phyloP scores from a whole-genome alignment of 2,797 vertebrate genomes.

The Orientallactaga sibirica region DNA sequence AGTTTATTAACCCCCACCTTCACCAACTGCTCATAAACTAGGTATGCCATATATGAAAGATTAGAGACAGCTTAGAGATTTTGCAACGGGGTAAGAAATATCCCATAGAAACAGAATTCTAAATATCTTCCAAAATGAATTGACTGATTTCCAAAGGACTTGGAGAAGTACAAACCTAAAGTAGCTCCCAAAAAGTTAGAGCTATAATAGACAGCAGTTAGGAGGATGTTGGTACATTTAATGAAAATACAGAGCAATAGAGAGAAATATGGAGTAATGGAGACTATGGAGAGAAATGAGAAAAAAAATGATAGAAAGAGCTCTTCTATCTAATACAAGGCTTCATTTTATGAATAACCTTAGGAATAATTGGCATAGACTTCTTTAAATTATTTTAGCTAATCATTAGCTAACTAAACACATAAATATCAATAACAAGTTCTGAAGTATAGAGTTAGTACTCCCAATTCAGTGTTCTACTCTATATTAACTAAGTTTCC shows the following conservation, averaged over 20 bases:
- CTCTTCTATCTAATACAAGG: neutral
- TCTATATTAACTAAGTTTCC: constrained; percentile 1
- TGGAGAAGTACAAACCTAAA: neutral
- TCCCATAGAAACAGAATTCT: neutral
- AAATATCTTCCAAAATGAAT: neutral
- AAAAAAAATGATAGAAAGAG: neutral
- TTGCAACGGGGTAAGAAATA: neutral
- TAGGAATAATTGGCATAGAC: neutral
- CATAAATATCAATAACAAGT: neutral
- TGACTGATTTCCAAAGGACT: neutral
- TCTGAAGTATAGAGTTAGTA: neutral
- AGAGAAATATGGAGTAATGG: no score
- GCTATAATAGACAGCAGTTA: neutral
- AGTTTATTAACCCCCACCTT: neutral
- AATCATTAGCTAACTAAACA: neutral
- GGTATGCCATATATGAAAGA: neutral
- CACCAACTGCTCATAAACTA: neutral
- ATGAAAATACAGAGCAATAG: neutral
- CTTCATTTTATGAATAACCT: neutral
- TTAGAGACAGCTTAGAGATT: neutral
- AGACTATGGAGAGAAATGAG: neutral
- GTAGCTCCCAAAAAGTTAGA: neutral
- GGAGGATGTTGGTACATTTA: neutral
- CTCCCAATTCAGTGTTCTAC: no score
- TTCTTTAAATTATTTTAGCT: neutral